phyloP scores from a whole-genome alignment of 2,113 vertebrate genomes.

The Vidua chalybeata region DNA sequence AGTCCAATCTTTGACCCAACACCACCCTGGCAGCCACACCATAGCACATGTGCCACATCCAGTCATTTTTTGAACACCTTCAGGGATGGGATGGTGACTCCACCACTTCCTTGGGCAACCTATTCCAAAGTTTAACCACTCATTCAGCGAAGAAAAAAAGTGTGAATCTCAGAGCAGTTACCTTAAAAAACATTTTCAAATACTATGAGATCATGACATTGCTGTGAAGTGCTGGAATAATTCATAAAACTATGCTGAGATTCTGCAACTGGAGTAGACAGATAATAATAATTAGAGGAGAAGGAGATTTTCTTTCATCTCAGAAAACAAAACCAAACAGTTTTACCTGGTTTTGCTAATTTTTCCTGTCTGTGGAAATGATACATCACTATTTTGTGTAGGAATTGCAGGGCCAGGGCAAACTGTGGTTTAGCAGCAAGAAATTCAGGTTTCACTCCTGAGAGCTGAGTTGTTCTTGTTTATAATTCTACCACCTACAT shows the following conservation, averaged over 20 bases:
- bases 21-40: background rate
- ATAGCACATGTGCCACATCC: accelerated
- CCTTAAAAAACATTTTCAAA: background rate
- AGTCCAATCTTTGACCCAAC: background rate
- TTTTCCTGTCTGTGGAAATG: background rate
- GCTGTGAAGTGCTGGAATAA: background rate
- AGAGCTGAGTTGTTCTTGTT: background rate
- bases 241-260: background rate
- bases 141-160: background rate
- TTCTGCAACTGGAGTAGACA: background rate
- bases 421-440: background rate
- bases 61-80: background rate
- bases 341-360: background rate
- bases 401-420: background rate
- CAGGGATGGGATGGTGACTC: background rate
- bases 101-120: background rate
- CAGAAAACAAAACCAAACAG: background rate
- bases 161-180: background rate
- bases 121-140: background rate
- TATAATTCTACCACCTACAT: background rate
- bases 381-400: background rate
- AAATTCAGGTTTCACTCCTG: background rate
- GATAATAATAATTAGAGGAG: background rate
- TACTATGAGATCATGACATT: background rate
- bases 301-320: background rate